These are phyloP conservation scores for Sebastes itinus DNA, from an alignment of 2,797 vertebrate genomes.

Conservation along the genomic window DNA sequence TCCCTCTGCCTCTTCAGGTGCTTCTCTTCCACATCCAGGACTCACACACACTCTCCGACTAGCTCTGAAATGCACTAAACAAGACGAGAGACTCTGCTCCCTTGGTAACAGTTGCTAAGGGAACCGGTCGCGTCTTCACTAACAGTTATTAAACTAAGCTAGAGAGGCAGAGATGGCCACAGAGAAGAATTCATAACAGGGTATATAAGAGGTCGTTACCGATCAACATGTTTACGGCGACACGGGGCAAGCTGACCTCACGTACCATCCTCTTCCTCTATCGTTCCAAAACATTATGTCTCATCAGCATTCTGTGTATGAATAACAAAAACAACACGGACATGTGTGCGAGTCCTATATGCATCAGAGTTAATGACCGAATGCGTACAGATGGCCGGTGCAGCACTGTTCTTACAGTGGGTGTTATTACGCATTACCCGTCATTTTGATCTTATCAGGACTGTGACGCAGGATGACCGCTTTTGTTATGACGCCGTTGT, in stretches of 20 bases:
- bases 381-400: conserved; percentile 33
- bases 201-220: conserved; percentile 27
- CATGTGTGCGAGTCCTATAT: neutral
- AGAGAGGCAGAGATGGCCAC: conserved; percentile 7
- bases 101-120: conserved; percentile 68
- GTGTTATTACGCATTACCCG: conserved; percentile 11
- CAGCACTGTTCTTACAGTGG: conserved; percentile 5
- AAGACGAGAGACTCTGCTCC: conserved; percentile 53
- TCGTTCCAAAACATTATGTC: conserved; percentile 20
- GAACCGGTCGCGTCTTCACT: conserved; percentile 41
- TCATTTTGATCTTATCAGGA: conserved; percentile 21
- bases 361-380: conserved; percentile 37
- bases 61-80: conserved; percentile 46
- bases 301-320: conserved; percentile 12
- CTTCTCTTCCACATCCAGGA: conserved; percentile 13
- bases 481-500: conserved; percentile 36
- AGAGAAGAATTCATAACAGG: conserved; percentile 21
- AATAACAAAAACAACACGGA: conserved; percentile 5
- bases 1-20: conserved; percentile 9
- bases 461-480: conserved; percentile 34
- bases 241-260: conserved; percentile 41
- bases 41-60: conserved; percentile 17
- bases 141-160: conserved; percentile 44
- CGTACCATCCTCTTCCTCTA: conserved; percentile 18
- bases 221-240: conserved; percentile 62